Percentiles rank a stretch among this genome's conserved stretches.
These are phyloP conservation scores for Papilio polytes DNA, from an alignment of 1,140 invertebrate species.

Conservation along the genomic window DNA sequence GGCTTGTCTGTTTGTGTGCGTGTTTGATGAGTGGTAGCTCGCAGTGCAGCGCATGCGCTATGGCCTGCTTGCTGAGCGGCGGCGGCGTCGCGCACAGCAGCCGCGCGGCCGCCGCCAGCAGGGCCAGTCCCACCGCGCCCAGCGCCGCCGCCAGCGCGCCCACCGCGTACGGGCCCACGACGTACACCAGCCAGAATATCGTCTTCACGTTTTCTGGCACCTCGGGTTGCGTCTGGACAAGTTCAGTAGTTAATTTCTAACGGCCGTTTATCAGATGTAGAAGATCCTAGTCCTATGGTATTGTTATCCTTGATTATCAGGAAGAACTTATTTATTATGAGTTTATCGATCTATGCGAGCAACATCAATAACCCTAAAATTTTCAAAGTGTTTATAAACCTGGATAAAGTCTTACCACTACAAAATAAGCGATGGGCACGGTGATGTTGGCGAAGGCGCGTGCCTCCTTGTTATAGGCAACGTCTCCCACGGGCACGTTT, in stretches of 20 bases:
- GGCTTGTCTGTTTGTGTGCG: too few relatives aligned
- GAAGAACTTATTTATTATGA: too few relatives aligned
- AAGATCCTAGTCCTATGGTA: too few relatives aligned
- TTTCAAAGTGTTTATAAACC: too few relatives aligned
- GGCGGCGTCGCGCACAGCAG: too few relatives aligned
- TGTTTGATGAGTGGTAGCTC: too few relatives aligned
- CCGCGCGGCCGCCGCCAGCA: constrained; percentile 40
- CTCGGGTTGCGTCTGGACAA: constrained; percentile 53
- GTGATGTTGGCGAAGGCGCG: constrained; percentile 85
- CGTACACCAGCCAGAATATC: constrained; percentile 44
- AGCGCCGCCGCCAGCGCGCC: constrained; percentile 38
- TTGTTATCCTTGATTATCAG: too few relatives aligned
- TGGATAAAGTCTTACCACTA: constrained; percentile 79
- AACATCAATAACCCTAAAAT: too few relatives aligned
- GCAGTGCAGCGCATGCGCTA: too few relatives aligned
- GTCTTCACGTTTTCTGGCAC: constrained; percentile 42
- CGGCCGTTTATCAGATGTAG: too few relatives aligned
- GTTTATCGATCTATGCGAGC: too few relatives aligned
- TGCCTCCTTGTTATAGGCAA: constrained; percentile 83
- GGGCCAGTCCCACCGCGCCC: constrained; percentile 31
- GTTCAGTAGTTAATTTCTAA: background rate
- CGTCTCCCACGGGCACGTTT: constrained; percentile 86
- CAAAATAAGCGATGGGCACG: constrained; percentile 87
- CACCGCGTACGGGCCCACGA: constrained; percentile 41
- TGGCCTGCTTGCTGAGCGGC: too few relatives aligned